phyloP scores from a whole-genome alignment of 2,797 vertebrate species.

The Apogon hyalosoma region DNA sequence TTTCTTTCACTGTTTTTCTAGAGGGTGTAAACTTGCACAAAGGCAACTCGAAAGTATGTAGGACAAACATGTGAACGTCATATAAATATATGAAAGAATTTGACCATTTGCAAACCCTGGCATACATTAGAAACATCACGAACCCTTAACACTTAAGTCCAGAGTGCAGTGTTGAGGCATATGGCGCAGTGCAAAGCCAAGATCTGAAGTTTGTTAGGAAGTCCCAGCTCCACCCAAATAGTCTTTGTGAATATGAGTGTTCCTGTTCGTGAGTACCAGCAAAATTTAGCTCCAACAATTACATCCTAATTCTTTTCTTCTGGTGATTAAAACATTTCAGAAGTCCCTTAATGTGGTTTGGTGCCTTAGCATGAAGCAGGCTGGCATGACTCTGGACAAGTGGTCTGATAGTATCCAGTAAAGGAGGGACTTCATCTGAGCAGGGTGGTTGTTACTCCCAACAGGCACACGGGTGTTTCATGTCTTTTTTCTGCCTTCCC shows the following conservation, averaged over 20 bases:
- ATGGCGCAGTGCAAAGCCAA: background rate
- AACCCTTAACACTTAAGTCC: too few relatives aligned
- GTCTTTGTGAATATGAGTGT: conserved; percentile 9
- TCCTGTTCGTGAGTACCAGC: conserved; percentile 22
- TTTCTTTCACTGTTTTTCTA: too few relatives aligned
- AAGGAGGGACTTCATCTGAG: conserved; percentile 2
- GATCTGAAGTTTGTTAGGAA: conserved; percentile 7
- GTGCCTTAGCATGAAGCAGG: conserved; percentile 5
- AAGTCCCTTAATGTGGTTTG: conserved; percentile 35
- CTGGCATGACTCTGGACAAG: conserved; percentile 23
- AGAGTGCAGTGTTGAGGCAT: background rate
- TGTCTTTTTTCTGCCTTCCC: conserved; percentile 28
- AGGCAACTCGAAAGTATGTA: too few relatives aligned
- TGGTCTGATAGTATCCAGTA: conserved; percentile 7
- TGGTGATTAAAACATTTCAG: conserved; percentile 28
- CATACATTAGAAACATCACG: too few relatives aligned
- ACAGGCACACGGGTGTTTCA: conserved; percentile 27
- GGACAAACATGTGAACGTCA: too few relatives aligned
- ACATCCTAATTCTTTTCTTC: conserved; percentile 25
- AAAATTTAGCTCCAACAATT: conserved; percentile 25
- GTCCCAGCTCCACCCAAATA: conserved; percentile 17
- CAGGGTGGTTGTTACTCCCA: conserved; percentile 23
- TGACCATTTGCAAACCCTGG: too few relatives aligned
- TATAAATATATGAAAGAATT: too few relatives aligned
- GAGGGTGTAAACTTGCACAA: too few relatives aligned